Evolutionary conservation across 2,888 invertebrate species (phyloP), one percentile per base, ranked within the genome.

Genomic region (Eristalis arbustorum): DNA sequence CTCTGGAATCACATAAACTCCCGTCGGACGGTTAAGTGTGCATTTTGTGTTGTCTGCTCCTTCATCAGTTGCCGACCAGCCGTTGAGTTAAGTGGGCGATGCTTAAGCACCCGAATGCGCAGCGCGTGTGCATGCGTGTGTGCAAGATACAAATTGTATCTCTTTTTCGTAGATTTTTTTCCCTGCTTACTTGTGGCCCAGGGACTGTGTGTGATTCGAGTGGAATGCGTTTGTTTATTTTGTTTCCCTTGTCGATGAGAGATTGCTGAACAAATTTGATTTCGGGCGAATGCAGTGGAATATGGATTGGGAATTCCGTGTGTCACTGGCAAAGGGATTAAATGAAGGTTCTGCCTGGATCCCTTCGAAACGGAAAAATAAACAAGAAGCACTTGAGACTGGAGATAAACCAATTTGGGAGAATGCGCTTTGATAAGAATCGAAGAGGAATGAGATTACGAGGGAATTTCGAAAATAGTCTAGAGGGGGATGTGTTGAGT

Each of bases 141-240:
- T 66, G 22, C 5, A 49, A n/a, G 34, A 68, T 68, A 76, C 76
- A 61, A 68, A 62, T 68, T 76, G 76, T 76, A 49, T 76, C 61
- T 76, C n/a, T 61, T 28, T 59, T 61, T 61, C 40, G 14, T 10
- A 2, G 63, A 8, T 34, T 18, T 72, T 37, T n/a, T n/a, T n/a
- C n/a, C n/a, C 67, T 62, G 67, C 42, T 80, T 74, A 63, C 56
- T 56, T 62, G 49, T 67, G 59, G 49, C 49, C n/a, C 18, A 8
- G 59, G 23, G 25, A 25, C 3, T 25, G 25, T 25, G 3, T 59
- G 59, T 59, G 25, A 14, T 4, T 73, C 68, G 73, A 74, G 8
- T 73, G 73, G 73, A 80, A 84, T 81, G 69, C 61, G 81, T 77
- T 80, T 85, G 69, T 85, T 73, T 85, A 77, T 77, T 81, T 64